These are phyloP conservation scores for Lagopus leucura DNA, from an alignment of 2,113 vertebrate genomes.

Conservation along the genomic window DNA sequence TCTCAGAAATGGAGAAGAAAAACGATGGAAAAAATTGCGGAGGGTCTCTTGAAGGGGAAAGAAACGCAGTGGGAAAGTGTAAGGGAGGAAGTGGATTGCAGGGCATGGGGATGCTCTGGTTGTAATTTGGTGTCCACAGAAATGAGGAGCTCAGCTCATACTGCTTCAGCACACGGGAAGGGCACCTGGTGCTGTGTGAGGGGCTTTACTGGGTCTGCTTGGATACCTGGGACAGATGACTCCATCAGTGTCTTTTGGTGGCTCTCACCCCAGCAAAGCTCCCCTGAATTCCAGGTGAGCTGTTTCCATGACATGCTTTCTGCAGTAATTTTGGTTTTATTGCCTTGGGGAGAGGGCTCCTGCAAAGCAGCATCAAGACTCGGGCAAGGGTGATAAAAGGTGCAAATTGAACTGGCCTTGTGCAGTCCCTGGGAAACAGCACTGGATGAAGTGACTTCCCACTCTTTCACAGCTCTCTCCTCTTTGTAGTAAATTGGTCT, in stretches of 20 bases:
- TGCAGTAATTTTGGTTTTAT: constrained; percentile 63
- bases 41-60: not conserved
- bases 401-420: constrained; percentile 68
- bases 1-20: not conserved
- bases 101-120: not conserved
- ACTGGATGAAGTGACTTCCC: constrained; percentile 35
- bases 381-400: constrained; percentile 52
- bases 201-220: not conserved
- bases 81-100: not conserved
- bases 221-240: not conserved
- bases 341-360: constrained; percentile 32
- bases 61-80: not conserved
- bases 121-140: not conserved
- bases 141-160: rapidly evolving
- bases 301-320: not conserved
- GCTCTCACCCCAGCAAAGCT: not conserved
- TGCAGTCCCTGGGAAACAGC: constrained; percentile 52
- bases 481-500: constrained; percentile 46
- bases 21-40: not conserved
- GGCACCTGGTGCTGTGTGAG: not conserved
- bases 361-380: constrained; percentile 35
- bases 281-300: not conserved
- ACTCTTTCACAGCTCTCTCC: constrained; percentile 3
- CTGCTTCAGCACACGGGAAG: not conserved
- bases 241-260: not conserved